These are phyloP conservation scores for Siderastrea siderea DNA, from an alignment of 92 coral and sea anemone species.

Conservation along the genomic window DNA sequence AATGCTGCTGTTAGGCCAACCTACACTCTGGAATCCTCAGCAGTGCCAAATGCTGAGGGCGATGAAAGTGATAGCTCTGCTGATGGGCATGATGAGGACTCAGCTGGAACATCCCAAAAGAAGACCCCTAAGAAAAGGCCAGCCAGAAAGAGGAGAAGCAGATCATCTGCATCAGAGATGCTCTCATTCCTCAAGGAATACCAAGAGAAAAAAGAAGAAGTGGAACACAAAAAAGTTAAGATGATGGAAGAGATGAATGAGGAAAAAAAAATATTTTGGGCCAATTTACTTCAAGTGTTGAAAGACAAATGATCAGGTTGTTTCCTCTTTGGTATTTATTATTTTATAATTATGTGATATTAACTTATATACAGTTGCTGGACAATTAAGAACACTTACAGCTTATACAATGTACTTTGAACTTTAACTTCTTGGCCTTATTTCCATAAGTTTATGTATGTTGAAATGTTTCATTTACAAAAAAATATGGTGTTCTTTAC, in stretches of 20 bases:
- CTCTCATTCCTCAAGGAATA: slow-evolving; percentile 42
- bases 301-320: background rate
- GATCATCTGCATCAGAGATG: slow-evolving; percentile 55
- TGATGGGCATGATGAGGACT: background rate
- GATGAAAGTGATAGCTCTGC: slow-evolving; percentile 35
- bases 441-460: background rate
- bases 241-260: slow-evolving; percentile 35
- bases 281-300: background rate
- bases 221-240: slow-evolving; percentile 27
- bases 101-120: slow-evolving; percentile 21
- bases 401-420: background rate
- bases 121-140: slow-evolving; percentile 49
- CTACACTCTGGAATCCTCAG: slow-evolving; percentile 48
- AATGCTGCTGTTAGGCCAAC: slow-evolving; percentile 35
- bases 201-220: slow-evolving; percentile 41
- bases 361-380: background rate
- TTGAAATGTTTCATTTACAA: background rate
- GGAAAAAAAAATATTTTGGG: slow-evolving; percentile 24
- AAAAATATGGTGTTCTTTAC: background rate
- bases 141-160: slow-evolving; percentile 43
- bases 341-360: too few relatives aligned
- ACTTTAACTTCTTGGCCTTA: background rate
- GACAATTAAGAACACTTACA: background rate
- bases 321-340: too few relatives aligned
- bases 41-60: background rate